Conservation (phyloP, 1,140 invertebrate genomes). For the Leptinotarsa lineolata region DNA sequence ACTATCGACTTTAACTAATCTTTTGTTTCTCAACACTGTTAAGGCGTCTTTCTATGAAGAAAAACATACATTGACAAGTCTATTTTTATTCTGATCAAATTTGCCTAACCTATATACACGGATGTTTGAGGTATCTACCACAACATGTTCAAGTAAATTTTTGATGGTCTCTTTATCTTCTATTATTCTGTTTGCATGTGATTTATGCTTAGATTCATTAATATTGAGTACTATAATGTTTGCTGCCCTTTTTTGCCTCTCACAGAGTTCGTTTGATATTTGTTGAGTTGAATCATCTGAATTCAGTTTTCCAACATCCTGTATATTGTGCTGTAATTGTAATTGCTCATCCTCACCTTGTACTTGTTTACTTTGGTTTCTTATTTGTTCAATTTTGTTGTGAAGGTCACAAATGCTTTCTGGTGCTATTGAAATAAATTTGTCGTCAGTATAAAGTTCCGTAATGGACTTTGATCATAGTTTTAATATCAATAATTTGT, state of each 20-base stretch:
- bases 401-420: too few species aligned
- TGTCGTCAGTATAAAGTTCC: too few species aligned
- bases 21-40: conserved; percentile 15
- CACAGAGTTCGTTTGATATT: background rate
- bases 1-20: conserved; percentile 1
- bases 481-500: too few species aligned
- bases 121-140: conserved; percentile 17
- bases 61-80: conserved; percentile 9
- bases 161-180: conserved; percentile 11
- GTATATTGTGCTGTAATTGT: too few species aligned
- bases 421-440: too few species aligned
- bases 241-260: conserved; percentile 4
- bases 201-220: conserved; percentile 10
- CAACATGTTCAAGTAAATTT: conserved; percentile 1
- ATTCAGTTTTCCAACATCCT: too few species aligned
- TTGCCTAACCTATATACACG: too few species aligned
- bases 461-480: too few species aligned
- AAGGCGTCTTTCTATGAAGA: background rate
- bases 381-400: too few species aligned
- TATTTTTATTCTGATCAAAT: conserved; percentile 10
- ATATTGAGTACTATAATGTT: conserved; percentile 7
- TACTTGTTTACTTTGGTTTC: conserved; percentile 8
- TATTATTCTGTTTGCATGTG: conserved; percentile 9
- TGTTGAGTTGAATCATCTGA: background rate
- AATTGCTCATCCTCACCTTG: background rate